Base-by-base conservation (phyloP, 2,888 invertebrate species). In the Parnassius glacialis region DNA sequence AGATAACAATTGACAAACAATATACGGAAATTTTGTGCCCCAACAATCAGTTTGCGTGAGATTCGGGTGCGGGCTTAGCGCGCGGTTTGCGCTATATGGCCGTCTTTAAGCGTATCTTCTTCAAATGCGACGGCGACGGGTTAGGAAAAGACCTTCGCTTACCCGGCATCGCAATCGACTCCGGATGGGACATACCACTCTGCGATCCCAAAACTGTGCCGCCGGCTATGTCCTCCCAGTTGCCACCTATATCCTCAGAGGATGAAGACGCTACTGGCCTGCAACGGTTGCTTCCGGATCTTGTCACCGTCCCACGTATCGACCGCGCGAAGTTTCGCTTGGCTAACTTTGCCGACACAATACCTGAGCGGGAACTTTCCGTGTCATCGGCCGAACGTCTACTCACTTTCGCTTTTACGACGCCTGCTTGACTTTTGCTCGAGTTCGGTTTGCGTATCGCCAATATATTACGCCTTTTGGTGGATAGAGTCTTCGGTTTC, bases 21-120 rank as follows among this genome's bases (percentile, higher is more conserved):
- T 1, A 7, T 34, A 34, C 7, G 34, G 34, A 34, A 34, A 34
- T 34, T 45, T 45, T 12, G n/a, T 45, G 11, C 5, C 12, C 48
- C 12, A 12, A 7, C 10, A 9, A 16, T 20, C 12, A 55, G 12
- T 34, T 57, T 9, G 45, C 44, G 42, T 50, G 50, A 13, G 65
- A 55, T 12, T 54, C 62, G 61, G 71, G 68, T 61, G 76, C 67
- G 54, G 81, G 75, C 57, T 78, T 74, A 67, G 79, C 76, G 74
- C 80, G 83, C 64, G 75, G 76, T 67, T 71, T 72, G 70, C 80
- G 87, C 85, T 90, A 90, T 79, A 85, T 76, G 70, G 72, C 83
- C 9, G 85, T 79, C 74, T 90, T 90, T 54, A 90, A 79, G 60
- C 90, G 78, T 70, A 90, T 87, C 80, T 90, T 90, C 74, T 90